phyloP scores from a whole-genome alignment of 2,888 invertebrate species.

The Embidobia sp. region DNA sequence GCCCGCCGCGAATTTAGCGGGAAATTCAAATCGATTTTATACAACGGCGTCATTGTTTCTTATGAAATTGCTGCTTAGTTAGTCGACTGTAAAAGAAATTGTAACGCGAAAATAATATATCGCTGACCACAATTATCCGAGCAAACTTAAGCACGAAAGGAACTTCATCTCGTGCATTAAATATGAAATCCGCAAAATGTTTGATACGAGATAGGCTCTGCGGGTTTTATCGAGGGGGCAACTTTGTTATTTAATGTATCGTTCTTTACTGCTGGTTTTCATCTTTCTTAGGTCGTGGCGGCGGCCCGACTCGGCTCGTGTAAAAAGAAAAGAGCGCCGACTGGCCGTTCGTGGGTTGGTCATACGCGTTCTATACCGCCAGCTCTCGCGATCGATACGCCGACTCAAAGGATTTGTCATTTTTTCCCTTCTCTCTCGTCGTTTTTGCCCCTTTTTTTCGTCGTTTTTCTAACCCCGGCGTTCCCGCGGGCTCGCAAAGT shows the following conservation, averaged over 20 bases:
- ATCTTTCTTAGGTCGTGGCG: slow-evolving; percentile 35
- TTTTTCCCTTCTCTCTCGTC: slow-evolving; percentile 6
- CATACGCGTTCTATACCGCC: slow-evolving; percentile 16
- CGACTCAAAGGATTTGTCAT: slow-evolving; percentile 49
- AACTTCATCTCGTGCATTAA: slow-evolving; percentile 31
- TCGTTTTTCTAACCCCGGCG: neutral
- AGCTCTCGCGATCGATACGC: slow-evolving; percentile 27
- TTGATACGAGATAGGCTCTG: slow-evolving; percentile 28
- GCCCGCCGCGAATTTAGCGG: neutral
- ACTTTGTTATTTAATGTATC: slow-evolving; percentile 51
- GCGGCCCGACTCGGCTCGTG: slow-evolving; percentile 1
- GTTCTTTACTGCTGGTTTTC: slow-evolving; percentile 36
- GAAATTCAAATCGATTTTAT: slow-evolving; percentile 14
- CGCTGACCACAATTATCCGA: slow-evolving; percentile 13
- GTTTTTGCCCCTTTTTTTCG: slow-evolving; percentile 3
- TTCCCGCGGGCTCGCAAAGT: slow-evolving; percentile 10
- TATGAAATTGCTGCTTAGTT: neutral
- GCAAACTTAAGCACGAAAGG: slow-evolving; percentile 21
- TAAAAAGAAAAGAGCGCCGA: slow-evolving; percentile 37
- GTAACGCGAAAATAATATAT: slow-evolving; percentile 20
- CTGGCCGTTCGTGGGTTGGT: slow-evolving; percentile 43
- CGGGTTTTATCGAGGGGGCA: slow-evolving; percentile 13
- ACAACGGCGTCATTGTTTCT: neutral
- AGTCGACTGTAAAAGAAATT: neutral
- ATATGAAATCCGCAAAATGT: slow-evolving; percentile 20